phyloP scores from a whole-genome alignment of 2,888 invertebrate genomes.

The Phragmatobia fuliginosa region DNA sequence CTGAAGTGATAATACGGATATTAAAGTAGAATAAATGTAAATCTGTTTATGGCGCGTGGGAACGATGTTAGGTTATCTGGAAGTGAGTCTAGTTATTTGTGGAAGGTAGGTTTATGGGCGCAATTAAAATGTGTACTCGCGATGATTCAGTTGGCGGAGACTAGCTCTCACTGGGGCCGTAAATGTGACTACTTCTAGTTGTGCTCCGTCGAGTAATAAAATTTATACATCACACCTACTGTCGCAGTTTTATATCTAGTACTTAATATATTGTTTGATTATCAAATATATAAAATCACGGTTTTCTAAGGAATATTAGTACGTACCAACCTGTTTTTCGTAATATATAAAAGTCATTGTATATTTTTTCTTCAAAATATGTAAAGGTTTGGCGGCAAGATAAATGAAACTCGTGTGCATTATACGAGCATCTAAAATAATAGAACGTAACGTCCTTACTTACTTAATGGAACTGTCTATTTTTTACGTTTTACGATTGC shows the following conservation, averaged over 20 bases:
- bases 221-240: neutral
- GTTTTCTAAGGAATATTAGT: too few relatives aligned
- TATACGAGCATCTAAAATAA: too few relatives aligned
- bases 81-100: neutral
- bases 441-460: too few relatives aligned
- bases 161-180: neutral
- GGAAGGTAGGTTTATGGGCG: conserved; percentile 2
- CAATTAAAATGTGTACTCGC: neutral
- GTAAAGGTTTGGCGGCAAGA: too few relatives aligned
- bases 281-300: neutral
- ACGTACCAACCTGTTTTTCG: too few relatives aligned
- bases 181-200: neutral
- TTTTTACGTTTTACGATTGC: too few relatives aligned
- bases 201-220: neutral
- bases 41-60: neutral
- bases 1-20: neutral
- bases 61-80: neutral
- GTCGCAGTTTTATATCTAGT: neutral
- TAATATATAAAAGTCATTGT: too few relatives aligned
- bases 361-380: too few relatives aligned
- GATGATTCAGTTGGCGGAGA: neutral
- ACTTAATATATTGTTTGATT: neutral
- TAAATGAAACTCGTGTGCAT: too few relatives aligned
- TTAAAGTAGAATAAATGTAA: neutral
- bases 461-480: too few relatives aligned